Evolutionary conservation across 2,113 vertebrate genomes (phyloP), one percentile per base, ranked within the genome.

Genomic region (Cnemophilus loriae): DNA sequence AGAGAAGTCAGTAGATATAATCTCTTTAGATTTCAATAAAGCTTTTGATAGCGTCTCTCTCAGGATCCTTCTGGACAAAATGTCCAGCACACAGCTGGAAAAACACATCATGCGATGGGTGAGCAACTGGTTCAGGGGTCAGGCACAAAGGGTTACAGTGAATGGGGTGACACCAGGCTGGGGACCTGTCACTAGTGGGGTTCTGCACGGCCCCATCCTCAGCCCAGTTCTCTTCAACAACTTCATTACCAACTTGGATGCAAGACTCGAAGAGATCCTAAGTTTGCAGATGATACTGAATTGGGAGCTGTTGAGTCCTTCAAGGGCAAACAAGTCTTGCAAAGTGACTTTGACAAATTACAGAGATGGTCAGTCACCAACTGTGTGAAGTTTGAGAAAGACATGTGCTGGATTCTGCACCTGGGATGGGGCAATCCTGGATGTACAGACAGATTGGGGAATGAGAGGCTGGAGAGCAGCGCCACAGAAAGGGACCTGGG

Each of bases 401-500:
- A 5, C 10, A 4, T 42, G 2, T 30, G 27, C 18, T 8, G 6
- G 44, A 39, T 74, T 88, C 68, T 67, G 44, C 23, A n/a, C 37
- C 52, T 59, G 19, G 1, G 1, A 6, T 53, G 60, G 26, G 21
- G 17, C 41, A 61, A 2, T 11, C 30, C n/a, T 55, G 41, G 28
- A 9, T 35, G 20, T 27, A 27, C 1, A 3, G 46, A 52, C 23
- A 74, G 55, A 1, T 17, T 61, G 41, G 41, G 24, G 16, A 69
- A 61, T 0, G 1, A 39, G 55, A 61, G 3, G 21, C 7, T 68
- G 41, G 41, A 68, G 39, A 47, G 11, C 0, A 1, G 53, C 1
- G 0, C 16, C 9, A 6, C 15, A 53, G 11, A 74, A 68, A 53
- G n/a, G 18, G 13, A 41, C 9, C 17, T 26, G 24, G 23, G 4